These are phyloP conservation scores for Dendrophyllia cribrosa DNA, from an alignment of 64 coral and sea anemone genomes.

Conservation along the genomic window DNA sequence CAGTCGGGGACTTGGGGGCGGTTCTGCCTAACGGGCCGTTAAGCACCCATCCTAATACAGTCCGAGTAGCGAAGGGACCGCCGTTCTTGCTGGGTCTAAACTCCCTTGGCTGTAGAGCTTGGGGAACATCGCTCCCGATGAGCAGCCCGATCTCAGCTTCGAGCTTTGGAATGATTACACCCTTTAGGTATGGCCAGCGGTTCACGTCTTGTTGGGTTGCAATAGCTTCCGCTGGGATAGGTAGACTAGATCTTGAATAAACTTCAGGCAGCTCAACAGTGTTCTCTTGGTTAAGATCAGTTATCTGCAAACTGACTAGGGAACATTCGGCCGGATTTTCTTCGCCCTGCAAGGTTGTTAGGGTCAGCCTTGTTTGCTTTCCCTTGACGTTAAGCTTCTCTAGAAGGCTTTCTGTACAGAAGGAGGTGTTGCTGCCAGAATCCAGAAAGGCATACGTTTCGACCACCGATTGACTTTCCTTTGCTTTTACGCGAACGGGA, in stretches of 20 bases:
- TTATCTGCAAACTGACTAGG: conserved; percentile 9
- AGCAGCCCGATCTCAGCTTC: conserved; percentile 43
- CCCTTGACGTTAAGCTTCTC: conserved; percentile 27
- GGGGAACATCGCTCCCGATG: conserved; percentile 47
- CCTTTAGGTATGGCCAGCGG: conserved; percentile 35
- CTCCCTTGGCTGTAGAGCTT: conserved; percentile 5
- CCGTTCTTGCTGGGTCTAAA: background rate
- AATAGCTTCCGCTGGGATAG: conserved; percentile 5
- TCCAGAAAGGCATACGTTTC: conserved; percentile 54
- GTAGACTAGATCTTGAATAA: conserved; percentile 18
- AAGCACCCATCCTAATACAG: conserved; percentile 9
- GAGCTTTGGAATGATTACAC: background rate
- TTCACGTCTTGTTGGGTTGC: conserved; percentile 36
- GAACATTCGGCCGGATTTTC: background rate
- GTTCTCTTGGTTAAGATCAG: conserved; percentile 18
- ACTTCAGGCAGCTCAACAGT: conserved; percentile 20
- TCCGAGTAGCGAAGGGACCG: conserved; percentile 7
- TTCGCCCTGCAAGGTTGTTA: conserved; percentile 47
- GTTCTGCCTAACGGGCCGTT: conserved; percentile 30
- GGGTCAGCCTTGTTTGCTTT: conserved; percentile 31
- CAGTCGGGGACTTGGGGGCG: background rate
- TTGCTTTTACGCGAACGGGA: background rate
- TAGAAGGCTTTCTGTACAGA: conserved; percentile 22
- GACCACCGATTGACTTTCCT: background rate
- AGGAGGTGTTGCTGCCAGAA: conserved; percentile 27